Conservation (phyloP, 2,888 invertebrate genomes). For the Cryptocephalus primarius region DNA sequence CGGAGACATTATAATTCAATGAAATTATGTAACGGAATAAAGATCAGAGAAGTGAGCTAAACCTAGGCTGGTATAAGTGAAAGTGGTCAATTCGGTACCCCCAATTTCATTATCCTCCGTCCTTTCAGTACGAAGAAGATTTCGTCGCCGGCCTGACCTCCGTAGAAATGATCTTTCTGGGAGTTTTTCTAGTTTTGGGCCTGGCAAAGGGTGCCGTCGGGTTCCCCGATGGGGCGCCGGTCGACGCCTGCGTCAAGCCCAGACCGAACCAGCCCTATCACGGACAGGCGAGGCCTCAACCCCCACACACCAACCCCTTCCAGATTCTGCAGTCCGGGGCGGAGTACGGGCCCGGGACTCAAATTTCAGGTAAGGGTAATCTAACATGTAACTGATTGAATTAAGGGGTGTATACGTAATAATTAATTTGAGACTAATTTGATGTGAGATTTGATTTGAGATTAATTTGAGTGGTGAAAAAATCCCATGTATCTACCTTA, state of each 20-base stretch:
- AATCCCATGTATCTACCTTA: no score
- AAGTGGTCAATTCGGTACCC: no score
- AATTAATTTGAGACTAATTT: no score
- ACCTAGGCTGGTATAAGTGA: no score
- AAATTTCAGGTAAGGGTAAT: constrained; percentile 52
- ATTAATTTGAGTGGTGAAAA: no score
- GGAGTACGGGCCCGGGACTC: constrained; percentile 54
- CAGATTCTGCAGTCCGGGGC: constrained; percentile 54
- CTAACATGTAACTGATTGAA: background rate
- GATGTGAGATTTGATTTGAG: no score
- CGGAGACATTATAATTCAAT: no score
- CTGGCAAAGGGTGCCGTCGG: constrained; percentile 22
- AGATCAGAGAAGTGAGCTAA: no score
- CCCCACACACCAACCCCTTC: constrained; percentile 53
- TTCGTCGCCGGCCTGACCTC: background rate
- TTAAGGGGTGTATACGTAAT: no score
- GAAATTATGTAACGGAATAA: no score
- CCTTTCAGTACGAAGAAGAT: no score
- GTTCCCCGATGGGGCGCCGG: constrained; percentile 74
- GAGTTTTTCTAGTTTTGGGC: background rate
- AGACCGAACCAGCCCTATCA: constrained; percentile 68
- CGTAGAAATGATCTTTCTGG: background rate
- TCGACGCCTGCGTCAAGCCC: constrained; percentile 69
- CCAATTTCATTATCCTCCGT: no score
- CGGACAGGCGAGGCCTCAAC: constrained; percentile 58